Evolutionary conservation across 2,113 vertebrate species (phyloP).

Genomic region (Sporophila hypoxantha): DNA sequence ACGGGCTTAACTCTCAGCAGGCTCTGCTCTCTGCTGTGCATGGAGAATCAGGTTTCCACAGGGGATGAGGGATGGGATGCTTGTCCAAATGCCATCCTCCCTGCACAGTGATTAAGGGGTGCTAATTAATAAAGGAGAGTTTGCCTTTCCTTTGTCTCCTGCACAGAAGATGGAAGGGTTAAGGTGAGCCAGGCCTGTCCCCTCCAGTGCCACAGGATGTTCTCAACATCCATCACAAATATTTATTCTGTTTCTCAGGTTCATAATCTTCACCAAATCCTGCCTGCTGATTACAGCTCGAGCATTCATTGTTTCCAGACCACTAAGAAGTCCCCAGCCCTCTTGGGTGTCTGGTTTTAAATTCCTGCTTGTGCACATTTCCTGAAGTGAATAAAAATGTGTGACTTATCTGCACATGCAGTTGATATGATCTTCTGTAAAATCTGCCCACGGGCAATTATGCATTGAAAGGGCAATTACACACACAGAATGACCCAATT

Average conservation of each 20-base stretch:
- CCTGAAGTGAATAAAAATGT: slow-evolving; percentile 26
- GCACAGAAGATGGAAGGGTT: background rate
- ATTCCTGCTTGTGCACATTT: background rate
- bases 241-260: background rate
- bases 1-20: background rate
- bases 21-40: background rate
- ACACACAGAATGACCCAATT: slow-evolving; percentile 9
- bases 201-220: rapidly evolving
- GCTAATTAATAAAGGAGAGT: background rate
- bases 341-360: slow-evolving; percentile 14
- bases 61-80: background rate
- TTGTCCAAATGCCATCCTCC: background rate
- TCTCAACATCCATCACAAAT: background rate
- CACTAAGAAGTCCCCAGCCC: background rate
- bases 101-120: background rate
- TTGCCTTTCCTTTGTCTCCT: background rate
- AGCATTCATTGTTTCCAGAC: background rate
- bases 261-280: background rate
- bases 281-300: background rate
- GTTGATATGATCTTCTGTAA: slow-evolving; percentile 14
- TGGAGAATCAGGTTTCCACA: background rate
- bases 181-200: background rate
- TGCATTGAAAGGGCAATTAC: slow-evolving; percentile 42
- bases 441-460: slow-evolving; percentile 32
- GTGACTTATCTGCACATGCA: background rate